phyloP scores from a whole-genome alignment of 2,797 vertebrate genomes.

The Prionace glauca region DNA sequence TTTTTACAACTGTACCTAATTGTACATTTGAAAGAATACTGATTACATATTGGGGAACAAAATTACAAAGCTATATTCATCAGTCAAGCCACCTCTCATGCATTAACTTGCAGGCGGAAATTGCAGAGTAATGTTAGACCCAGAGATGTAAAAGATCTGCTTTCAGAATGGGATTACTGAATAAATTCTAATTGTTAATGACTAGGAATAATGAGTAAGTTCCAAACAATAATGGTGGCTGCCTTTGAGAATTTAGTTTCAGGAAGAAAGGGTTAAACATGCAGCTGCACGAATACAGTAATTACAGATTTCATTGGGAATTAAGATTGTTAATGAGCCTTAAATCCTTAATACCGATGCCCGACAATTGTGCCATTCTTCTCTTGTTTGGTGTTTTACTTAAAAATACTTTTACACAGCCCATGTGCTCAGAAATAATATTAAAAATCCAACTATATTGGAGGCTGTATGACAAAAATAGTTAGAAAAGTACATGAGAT shows the following conservation, averaged over 20 bases:
- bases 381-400: conserved; percentile 13
- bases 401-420: conserved; percentile 26
- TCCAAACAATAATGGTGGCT: not conserved
- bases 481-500: conserved; percentile 26
- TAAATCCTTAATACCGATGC: conserved; percentile 32
- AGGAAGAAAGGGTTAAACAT: conserved; percentile 33
- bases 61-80: not conserved
- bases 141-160: conserved; percentile 13
- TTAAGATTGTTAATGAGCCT: conserved; percentile 35
- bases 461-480: conserved; percentile 12
- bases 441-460: not conserved
- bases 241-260: conserved; percentile 30
- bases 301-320: conserved; percentile 37
- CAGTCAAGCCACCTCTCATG: not conserved
- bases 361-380: conserved; percentile 25
- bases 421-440: not conserved
- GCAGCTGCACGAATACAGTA: conserved; percentile 27
- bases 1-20: conserved; percentile 17
- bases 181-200: conserved; percentile 15
- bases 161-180: not conserved
- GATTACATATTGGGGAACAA: not conserved
- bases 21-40: conserved; percentile 6
- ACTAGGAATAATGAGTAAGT: conserved; percentile 26
- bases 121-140: not conserved
- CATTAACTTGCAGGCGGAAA: conserved; percentile 1